Conservation (phyloP, 1,140 invertebrate species). For the Drosophila takahashii region DNA sequence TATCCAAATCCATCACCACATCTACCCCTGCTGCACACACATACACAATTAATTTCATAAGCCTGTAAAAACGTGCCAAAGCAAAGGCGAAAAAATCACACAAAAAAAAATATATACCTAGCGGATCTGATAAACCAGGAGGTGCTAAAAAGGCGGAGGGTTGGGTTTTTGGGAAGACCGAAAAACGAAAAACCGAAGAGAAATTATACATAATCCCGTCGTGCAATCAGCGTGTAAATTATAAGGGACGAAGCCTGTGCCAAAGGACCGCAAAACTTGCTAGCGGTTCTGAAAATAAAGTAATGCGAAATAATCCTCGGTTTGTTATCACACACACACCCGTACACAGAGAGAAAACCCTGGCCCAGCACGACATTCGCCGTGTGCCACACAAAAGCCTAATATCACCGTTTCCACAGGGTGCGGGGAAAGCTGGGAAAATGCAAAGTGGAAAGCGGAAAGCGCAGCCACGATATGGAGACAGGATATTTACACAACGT, state of each 20-base stretch:
- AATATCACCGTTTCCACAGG: constrained; percentile 22
- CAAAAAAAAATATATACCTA: constrained; percentile 38
- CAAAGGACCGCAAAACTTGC: constrained; percentile 79
- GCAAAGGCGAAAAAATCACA: constrained; percentile 49
- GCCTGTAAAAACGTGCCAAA: constrained; percentile 74
- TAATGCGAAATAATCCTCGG: constrained; percentile 82
- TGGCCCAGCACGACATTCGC: constrained; percentile 60
- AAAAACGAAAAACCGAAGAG: constrained; percentile 68
- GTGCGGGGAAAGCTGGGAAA: constrained; percentile 56
- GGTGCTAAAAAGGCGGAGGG: constrained; percentile 23
- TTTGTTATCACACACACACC: constrained; percentile 75
- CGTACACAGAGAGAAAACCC: constrained; percentile 28
- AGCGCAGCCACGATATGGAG: constrained; percentile 60
- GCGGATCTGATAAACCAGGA: constrained; percentile 63
- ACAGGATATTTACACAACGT: constrained; percentile 77
- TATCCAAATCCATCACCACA: constrained; percentile 68
- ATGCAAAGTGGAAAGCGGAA: constrained; percentile 74
- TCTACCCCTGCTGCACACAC: constrained; percentile 32
- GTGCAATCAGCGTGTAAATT: constrained; percentile 82
- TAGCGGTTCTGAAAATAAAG: constrained; percentile 80
- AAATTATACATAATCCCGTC: constrained; percentile 80
- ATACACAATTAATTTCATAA: constrained; percentile 77
- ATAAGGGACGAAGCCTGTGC: constrained; percentile 66
- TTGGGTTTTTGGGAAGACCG: constrained; percentile 21
- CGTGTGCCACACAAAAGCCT: constrained; percentile 71